These are phyloP conservation scores for Chaenocephalus aceratus DNA, from an alignment of 2,113 vertebrate species.

Conservation along the genomic window DNA sequence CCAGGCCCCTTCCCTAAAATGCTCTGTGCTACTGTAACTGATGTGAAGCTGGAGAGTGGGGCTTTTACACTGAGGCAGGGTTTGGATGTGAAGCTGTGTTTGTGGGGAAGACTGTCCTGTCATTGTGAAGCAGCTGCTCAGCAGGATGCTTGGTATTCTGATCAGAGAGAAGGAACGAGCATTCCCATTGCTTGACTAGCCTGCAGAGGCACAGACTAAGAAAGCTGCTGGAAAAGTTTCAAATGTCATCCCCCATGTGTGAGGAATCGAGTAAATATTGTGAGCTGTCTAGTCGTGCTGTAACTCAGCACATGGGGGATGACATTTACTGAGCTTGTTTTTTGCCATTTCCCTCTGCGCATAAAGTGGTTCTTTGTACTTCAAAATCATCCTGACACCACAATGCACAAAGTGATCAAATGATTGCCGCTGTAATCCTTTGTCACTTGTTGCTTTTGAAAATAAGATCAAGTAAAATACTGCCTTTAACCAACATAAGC, in stretches of 20 bases:
- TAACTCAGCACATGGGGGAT: not conserved
- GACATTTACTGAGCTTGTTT: not conserved
- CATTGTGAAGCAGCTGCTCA: constrained; percentile 63
- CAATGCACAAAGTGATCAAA: not conserved
- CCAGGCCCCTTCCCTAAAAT: not conserved
- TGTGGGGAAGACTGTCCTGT: constrained; percentile 16
- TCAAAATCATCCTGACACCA: too few species aligned
- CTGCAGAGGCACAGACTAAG: constrained; percentile 28
- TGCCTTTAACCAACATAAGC: not conserved
- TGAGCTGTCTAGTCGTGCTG: not conserved
- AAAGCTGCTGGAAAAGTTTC: constrained; percentile 38
- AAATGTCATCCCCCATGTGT: not conserved
- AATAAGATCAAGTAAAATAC: not conserved
- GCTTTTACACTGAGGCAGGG: not conserved
- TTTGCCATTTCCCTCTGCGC: not conserved
- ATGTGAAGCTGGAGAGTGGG: not conserved
- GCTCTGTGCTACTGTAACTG: not conserved
- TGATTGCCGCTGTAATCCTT: not conserved
- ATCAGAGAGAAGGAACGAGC: constrained; percentile 65
- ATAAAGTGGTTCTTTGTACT: not conserved
- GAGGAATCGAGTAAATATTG: not conserved
- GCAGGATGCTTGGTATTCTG: constrained; percentile 74
- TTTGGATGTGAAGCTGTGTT: constrained; percentile 20
- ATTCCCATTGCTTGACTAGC: constrained; percentile 29
- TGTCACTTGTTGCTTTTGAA: constrained; percentile 13